A percentile compares a stretch with the other conserved stretches of the same genome.
These are phyloP conservation scores for Crossaster papposus DNA, from an alignment of 53 echinoderm and acorn worm species.

Conservation along the genomic window DNA sequence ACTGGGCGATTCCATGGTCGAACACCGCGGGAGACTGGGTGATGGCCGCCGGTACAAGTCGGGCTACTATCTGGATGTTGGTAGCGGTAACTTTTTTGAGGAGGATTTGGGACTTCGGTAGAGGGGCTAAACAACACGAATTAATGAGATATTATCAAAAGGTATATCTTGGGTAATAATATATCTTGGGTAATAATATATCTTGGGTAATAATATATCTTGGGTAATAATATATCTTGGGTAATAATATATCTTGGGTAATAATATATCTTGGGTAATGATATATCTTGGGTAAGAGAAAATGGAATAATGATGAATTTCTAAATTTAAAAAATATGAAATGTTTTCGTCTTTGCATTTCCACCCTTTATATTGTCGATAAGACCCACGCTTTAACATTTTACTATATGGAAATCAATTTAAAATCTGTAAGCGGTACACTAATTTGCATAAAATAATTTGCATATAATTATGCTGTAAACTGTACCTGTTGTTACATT, in stretches of 20 bases:
- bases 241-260: too few species aligned
- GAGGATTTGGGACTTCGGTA: conserved; percentile 61
- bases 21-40: background rate
- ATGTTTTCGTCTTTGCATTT: background rate
- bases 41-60: background rate
- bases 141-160: background rate
- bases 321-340: background rate
- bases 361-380: background rate
- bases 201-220: too few species aligned
- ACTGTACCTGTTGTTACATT: conserved; percentile 52
- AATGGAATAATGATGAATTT: background rate
- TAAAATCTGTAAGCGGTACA: background rate
- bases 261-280: too few species aligned
- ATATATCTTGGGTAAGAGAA: too few species aligned
- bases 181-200: too few species aligned
- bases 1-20: background rate
- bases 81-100: conserved; percentile 59
- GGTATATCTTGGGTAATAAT: too few species aligned
- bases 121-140: conserved; percentile 37
- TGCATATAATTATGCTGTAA: background rate
- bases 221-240: too few species aligned
- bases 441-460: background rate
- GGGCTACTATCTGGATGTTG: conserved; percentile 62
- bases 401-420: too few species aligned
- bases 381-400: background rate